Evolutionary conservation across 1,140 invertebrate genomes (phyloP), one percentile per base, ranked within the genome.

Genomic region (Tenebrio molitor): DNA sequence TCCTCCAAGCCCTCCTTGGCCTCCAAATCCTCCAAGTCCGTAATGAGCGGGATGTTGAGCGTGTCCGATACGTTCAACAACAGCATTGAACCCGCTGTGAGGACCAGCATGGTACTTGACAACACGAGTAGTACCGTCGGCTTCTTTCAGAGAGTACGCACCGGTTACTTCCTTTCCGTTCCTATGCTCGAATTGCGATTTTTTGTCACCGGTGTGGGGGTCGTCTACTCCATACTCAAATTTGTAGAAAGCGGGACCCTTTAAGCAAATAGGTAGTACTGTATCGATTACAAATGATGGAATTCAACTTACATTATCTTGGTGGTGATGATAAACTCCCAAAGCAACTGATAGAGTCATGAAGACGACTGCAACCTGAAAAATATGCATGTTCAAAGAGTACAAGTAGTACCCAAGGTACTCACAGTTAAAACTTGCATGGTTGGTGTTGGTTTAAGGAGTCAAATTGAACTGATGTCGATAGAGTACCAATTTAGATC

Each of bases 81-180:
- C 58, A 36, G 73, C 73, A 46, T 74, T 71, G 33, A 74, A 74
- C 4, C 73, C 66, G 2, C 85, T 84, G 68, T 86, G 84, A 66
- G 83, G 83, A 76, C 85, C 84, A 74, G 85, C 84, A 21, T 84
- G 83, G 78, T 87, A 87, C 74, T 84, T 80, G 34, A 87, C 85
- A 36, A 85, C 86, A 72, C 85, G 83, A 44, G 85, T 81, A 69
- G 83, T 84, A 73, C 86, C 86, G 74, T 87, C 86, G 25, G 86
- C 83, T 72, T 86, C 85, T 6, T 85, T 81, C 41, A 86, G 81
- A 10, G 68, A 39, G 64, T 77, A 77, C 7, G n/a, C 29, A n/a
- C 64, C 64, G 1, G 17, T 21, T 19, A 66, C 64, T 12, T 66
- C 17, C 17, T 77, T 71, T 6, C 76, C 76, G 21, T 73, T 14